Percentiles rank a stretch among this genome's conserved stretches.
phyloP scores from a whole-genome alignment of 2,113 vertebrate species.

The Cricetomys ansorgei region DNA sequence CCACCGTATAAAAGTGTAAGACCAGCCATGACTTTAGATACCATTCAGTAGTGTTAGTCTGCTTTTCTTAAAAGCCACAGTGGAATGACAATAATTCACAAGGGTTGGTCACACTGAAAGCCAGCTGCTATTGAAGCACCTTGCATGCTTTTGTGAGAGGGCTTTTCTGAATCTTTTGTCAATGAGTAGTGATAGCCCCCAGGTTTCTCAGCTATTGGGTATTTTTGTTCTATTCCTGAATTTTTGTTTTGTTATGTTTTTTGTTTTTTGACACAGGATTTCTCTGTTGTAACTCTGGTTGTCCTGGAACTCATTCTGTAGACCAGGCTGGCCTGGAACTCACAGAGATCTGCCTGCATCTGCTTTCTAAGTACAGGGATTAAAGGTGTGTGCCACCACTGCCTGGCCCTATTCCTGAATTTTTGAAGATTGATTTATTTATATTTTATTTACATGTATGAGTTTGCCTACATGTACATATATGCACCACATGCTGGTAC shows the following conservation, averaged over 20 bases:
- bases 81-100: neutral
- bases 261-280: too few species aligned
- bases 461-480: neutral
- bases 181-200: neutral
- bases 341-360: too few species aligned
- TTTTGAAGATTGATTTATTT: neutral
- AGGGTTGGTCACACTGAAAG: neutral
- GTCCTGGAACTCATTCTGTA: too few species aligned
- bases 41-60: neutral
- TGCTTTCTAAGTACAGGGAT: too few species aligned
- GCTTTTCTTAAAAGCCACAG: constrained; percentile 27
- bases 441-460: neutral
- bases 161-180: neutral
- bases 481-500: neutral
- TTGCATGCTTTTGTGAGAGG: neutral
- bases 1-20: neutral
- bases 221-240: constrained; percentile 42
- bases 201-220: neutral
- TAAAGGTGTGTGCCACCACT: too few species aligned
- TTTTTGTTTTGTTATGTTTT: too few species aligned
- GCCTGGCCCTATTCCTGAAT: neutral
- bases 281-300: too few species aligned
- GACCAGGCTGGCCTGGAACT: too few species aligned
- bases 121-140: constrained; percentile 13
- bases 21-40: neutral